A percentile compares a stretch with the other conserved stretches of the same genome.
Conservation (phyloP, 2,888 invertebrate genomes). For the Nomada lathburiana region DNA sequence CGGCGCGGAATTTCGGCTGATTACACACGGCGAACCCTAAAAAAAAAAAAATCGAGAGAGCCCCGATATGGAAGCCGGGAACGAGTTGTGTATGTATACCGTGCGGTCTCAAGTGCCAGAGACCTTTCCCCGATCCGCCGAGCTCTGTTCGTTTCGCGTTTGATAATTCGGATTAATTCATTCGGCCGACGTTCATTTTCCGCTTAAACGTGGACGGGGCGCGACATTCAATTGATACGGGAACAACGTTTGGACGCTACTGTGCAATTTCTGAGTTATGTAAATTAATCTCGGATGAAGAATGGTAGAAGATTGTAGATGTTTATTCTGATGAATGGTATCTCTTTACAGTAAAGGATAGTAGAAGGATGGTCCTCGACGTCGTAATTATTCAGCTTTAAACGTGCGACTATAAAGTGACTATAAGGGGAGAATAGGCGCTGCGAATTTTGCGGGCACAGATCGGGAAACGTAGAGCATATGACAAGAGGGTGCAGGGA, state of each 20-base stretch:
- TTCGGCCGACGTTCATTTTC: too few species aligned
- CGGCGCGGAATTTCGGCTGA: constrained; percentile 71
- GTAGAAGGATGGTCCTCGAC: too few species aligned
- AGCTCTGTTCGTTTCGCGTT: constrained; percentile 25
- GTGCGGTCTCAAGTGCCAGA: constrained; percentile 39
- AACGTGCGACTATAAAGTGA: too few species aligned
- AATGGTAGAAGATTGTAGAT: background rate
- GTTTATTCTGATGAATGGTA: too few species aligned
- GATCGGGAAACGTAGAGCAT: background rate
- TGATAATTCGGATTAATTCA: constrained; percentile 35
- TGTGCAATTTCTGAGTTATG: too few species aligned
- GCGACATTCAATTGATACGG: too few species aligned
- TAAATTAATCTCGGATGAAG: background rate
- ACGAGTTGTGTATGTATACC: constrained; percentile 24
- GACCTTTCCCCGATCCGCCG: constrained; percentile 3
- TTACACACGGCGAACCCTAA: constrained; percentile 47
- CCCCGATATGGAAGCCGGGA: constrained; percentile 31
- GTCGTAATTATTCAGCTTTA: too few species aligned
- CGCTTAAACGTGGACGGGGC: too few species aligned
- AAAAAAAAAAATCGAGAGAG: constrained; percentile 35
- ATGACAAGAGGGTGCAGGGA: too few species aligned
- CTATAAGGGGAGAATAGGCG: too few species aligned
- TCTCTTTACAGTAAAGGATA: too few species aligned
- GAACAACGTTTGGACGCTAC: too few species aligned
- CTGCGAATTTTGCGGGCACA: background rate